A percentile compares a stretch with the other conserved stretches of the same genome.
phyloP scores from a whole-genome alignment of 2,888 invertebrate species.

The Rhagonycha lutea region DNA sequence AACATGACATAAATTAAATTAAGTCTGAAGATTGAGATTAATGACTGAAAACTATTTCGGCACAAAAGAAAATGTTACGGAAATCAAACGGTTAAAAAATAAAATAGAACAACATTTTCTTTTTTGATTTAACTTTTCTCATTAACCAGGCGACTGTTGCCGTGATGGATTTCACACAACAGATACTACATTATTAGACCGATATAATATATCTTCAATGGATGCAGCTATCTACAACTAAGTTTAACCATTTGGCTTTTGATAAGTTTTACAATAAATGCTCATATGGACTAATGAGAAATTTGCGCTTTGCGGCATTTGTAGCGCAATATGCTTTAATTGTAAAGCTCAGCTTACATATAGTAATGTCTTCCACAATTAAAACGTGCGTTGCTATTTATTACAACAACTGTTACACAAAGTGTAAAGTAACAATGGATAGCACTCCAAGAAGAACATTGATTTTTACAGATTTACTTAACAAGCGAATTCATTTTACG shows the following conservation, averaged over 20 bases:
- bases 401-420: neutral
- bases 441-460: neutral
- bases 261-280: neutral
- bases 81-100: neutral
- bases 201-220: slow-evolving; percentile 8
- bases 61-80: neutral
- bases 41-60: neutral
- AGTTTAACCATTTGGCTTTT: neutral
- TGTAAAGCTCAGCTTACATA: neutral
- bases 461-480: slow-evolving; percentile 2
- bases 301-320: neutral
- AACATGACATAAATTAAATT: neutral
- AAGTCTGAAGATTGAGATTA: neutral
- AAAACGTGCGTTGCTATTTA: neutral
- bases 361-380: neutral
- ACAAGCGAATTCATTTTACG: neutral
- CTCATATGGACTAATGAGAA: neutral
- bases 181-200: slow-evolving; percentile 4
- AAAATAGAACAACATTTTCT: slow-evolving; percentile 1
- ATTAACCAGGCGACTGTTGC: slow-evolving; percentile 18
- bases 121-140: slow-evolving; percentile 25
- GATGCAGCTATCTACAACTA: neutral
- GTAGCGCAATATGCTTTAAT: neutral
- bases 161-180: slow-evolving; percentile 27
- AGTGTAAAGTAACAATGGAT: slow-evolving; percentile 5